phyloP scores from a whole-genome alignment of 1,140 invertebrate genomes.

The Lepidurus packardi region DNA sequence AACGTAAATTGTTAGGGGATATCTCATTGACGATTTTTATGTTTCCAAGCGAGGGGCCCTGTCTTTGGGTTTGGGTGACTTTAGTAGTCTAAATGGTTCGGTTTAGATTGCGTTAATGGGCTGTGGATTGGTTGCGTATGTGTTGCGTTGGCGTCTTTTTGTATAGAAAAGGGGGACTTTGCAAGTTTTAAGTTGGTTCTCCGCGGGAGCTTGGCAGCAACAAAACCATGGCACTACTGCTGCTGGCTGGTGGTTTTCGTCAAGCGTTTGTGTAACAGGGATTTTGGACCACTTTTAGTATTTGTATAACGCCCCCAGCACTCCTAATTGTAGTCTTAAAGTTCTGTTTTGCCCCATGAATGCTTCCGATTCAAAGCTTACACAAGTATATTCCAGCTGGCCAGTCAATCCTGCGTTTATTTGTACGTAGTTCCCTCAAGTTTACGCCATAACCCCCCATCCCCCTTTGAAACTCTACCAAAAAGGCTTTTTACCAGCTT shows the following conservation, averaged over 20 bases:
- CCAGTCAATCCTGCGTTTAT: slow-evolving; percentile 10
- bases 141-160: neutral
- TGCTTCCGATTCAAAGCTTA: slow-evolving; percentile 13
- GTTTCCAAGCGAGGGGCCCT: no score
- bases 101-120: neutral
- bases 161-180: neutral
- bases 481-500: neutral
- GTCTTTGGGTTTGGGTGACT: no score
- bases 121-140: neutral
- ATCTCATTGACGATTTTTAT: no score
- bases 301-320: slow-evolving; percentile 15
- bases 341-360: slow-evolving; percentile 11
- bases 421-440: slow-evolving; percentile 18
- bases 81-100: neutral
- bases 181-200: neutral
- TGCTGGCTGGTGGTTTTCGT: slow-evolving; percentile 7
- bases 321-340: slow-evolving; percentile 11
- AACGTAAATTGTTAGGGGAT: no score
- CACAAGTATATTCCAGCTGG: slow-evolving; percentile 13
- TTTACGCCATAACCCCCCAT: neutral
- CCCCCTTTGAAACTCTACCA: neutral
- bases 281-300: neutral
- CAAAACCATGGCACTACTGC: neutral
- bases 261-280: slow-evolving; percentile 14
- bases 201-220: neutral